Percentiles rank a stretch among this genome's conserved stretches.
These are phyloP conservation scores for Acanthosepion pharaonis DNA, from an alignment of 2,888 invertebrate species.

Conservation along the genomic window DNA sequence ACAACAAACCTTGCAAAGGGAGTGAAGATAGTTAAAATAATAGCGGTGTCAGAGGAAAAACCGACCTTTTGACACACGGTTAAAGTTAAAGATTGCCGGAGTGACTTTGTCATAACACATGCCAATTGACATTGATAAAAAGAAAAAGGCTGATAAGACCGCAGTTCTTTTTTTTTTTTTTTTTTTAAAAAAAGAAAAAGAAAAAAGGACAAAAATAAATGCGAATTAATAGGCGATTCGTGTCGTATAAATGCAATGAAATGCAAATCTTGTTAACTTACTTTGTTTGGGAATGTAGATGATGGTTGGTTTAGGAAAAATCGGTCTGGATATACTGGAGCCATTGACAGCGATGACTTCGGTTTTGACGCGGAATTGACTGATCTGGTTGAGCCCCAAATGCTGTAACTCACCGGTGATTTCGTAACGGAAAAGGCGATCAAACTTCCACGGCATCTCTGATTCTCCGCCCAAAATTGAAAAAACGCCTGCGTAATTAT, in stretches of 20 bases:
- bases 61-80: no score
- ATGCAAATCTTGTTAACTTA: not conserved
- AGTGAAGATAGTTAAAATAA: no score
- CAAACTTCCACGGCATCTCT: conserved; percentile 50
- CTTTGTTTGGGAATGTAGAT: conserved; percentile 40
- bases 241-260: not conserved
- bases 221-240: no score
- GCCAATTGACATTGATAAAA: not conserved
- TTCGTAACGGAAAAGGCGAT: conserved; percentile 48
- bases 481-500: conserved; percentile 48
- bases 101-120: not conserved
- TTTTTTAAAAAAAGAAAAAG: no score
- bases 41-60: no score
- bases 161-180: not conserved
- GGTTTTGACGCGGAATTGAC: conserved; percentile 43
- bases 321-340: not conserved
- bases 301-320: conserved; percentile 48
- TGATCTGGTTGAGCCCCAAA: conserved; percentile 42
- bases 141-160: not conserved
- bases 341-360: conserved; percentile 49
- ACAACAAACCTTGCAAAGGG: no score
- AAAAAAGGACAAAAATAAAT: no score
- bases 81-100: no score
- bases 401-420: conserved; percentile 43
- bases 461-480: conserved; percentile 48